Evolutionary conservation across 2,113 vertebrate species (phyloP).

Genomic region (Speoplatyrhinus poulsoni): DNA sequence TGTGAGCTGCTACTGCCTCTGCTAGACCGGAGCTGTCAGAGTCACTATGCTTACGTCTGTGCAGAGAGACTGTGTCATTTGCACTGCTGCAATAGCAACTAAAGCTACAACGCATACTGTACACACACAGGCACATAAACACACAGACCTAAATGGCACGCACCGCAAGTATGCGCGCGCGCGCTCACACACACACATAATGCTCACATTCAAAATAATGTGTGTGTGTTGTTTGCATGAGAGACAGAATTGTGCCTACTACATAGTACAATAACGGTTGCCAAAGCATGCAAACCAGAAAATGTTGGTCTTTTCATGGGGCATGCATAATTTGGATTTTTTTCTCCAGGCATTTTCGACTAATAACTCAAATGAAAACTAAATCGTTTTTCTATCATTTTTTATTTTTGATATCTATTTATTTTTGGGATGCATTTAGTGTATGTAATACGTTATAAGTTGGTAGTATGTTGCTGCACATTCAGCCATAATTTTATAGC

Average conservation of each 20-base stretch:
- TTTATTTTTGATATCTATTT: too few species aligned
- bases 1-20: conserved; percentile 55
- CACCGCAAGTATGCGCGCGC: background rate
- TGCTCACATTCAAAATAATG: background rate
- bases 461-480: too few species aligned
- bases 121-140: conserved; percentile 4
- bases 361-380: background rate
- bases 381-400: background rate
- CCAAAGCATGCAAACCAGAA: background rate
- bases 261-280: background rate
- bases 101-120: too few species aligned
- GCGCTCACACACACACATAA: background rate
- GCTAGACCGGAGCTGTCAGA: conserved; percentile 60
- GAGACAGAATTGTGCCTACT: background rate
- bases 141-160: background rate
- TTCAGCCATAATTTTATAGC: too few species aligned
- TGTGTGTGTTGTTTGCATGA: background rate
- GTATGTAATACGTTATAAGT: too few species aligned
- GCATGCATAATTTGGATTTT: background rate
- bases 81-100: conserved; percentile 37
- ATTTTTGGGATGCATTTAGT: too few species aligned
- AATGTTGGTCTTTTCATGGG: background rate
- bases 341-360: too few species aligned
- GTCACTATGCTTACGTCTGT: conserved; percentile 49
- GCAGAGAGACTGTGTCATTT: conserved; percentile 23